Conservation (phyloP, 2,797 vertebrate genomes). For the Dromococcyx pavoninus region DNA sequence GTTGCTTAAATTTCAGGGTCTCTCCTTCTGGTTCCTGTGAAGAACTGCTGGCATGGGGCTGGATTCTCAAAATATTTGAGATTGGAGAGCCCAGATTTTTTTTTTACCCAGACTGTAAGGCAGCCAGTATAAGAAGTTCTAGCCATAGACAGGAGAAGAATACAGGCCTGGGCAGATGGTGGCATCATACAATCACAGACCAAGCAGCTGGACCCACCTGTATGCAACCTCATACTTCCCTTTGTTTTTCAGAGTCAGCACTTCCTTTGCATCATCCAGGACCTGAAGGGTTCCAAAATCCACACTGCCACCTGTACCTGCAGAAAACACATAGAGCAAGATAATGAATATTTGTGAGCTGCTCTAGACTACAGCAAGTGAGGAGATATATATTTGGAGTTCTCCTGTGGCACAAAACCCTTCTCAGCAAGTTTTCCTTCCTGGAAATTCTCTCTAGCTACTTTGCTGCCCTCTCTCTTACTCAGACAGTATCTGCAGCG, state of each 20-base stretch:
- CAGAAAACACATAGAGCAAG: background rate
- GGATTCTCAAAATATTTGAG: background rate
- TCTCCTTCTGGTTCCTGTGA: background rate
- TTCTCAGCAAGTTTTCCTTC: background rate
- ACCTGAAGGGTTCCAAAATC: conserved; percentile 87
- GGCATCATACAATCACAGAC: background rate
- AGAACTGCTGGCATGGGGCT: background rate
- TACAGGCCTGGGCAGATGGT: background rate
- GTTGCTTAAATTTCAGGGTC: background rate
- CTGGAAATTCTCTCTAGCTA: background rate
- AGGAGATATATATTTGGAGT: background rate
- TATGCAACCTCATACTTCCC: conserved; percentile 86
- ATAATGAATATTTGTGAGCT: background rate
- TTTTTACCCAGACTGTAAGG: background rate
- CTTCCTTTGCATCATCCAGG: conserved; percentile 78
- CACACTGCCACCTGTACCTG: conserved; percentile 79
- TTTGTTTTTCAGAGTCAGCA: conserved; percentile 86
- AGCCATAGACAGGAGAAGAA: background rate
- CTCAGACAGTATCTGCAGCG: background rate
- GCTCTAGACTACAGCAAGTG: background rate
- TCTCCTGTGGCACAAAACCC: background rate
- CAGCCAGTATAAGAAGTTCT: background rate
- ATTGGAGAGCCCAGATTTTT: background rate
- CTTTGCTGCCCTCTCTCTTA: background rate
- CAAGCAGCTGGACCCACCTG: conserved; percentile 76